These are phyloP conservation scores for Microctonus brassicae DNA, from an alignment of 2,888 invertebrate genomes.

Conservation along the genomic window DNA sequence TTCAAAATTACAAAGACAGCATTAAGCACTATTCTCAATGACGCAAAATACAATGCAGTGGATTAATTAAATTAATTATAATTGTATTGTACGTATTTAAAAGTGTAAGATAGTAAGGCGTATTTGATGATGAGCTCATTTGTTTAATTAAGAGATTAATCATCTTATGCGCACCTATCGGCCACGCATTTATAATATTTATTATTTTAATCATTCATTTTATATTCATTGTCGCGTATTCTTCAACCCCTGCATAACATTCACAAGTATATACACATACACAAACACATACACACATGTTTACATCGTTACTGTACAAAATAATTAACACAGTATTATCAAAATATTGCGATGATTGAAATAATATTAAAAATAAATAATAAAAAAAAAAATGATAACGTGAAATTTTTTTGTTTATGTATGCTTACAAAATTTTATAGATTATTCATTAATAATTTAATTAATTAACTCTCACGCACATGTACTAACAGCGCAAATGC, in stretches of 20 bases:
- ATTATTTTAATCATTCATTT: neutral
- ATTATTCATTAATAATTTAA: neutral
- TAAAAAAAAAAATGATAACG: too few relatives aligned
- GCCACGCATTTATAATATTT: conserved; percentile 17
- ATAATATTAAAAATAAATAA: too few relatives aligned
- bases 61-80: conserved; percentile 1
- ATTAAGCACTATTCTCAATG: neutral
- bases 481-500: neutral
- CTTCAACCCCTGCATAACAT: too few relatives aligned
- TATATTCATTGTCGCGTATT: neutral
- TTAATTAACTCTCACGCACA: neutral
- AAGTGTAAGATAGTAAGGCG: conserved; percentile 16
- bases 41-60: neutral
- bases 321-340: neutral
- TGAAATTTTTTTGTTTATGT: neutral
- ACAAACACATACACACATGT: neutral
- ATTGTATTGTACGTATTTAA: conserved; percentile 3
- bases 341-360: neutral
- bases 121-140: conserved; percentile 8
- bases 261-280: neutral
- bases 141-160: neutral
- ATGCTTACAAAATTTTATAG: neutral
- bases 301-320: neutral
- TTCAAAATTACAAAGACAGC: neutral
- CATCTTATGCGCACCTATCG: conserved; percentile 24